These are phyloP conservation scores for Scytalopus superciliaris DNA, from an alignment of 2,113 vertebrate species.

Conservation along the genomic window DNA sequence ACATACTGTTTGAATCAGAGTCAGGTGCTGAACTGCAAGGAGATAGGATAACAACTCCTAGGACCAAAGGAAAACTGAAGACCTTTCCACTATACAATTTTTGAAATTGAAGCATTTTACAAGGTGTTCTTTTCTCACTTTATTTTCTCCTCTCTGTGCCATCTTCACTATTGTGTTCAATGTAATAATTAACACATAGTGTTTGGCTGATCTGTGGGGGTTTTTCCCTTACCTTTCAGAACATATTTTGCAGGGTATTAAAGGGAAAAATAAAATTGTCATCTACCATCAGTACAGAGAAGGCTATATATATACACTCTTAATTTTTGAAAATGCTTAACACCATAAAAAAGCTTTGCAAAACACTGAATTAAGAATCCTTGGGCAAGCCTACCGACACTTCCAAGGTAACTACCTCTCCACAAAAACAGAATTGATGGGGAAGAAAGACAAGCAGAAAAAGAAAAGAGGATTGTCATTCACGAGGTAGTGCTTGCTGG, in stretches of 20 bases:
- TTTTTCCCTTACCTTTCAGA: neutral
- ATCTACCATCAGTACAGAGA: neutral
- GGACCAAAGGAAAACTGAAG: neutral
- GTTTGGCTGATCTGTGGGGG: neutral
- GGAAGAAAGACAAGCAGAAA: neutral
- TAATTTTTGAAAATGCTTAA: neutral
- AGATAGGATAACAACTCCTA: neutral
- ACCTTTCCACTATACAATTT: neutral
- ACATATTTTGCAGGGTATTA: neutral
- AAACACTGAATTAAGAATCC: neutral
- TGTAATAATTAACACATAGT: neutral
- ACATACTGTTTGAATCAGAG: neutral
- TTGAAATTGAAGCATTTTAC: neutral
- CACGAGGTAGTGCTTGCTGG: neutral
- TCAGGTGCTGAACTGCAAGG: neutral
- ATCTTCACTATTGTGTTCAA: neutral
- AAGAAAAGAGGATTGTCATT: neutral
- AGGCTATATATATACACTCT: neutral
- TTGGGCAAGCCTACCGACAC: neutral
- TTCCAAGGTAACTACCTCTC: neutral
- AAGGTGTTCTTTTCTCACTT: neutral
- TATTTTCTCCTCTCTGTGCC: neutral
- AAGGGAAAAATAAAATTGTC: neutral
- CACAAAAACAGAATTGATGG: neutral
- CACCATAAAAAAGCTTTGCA: neutral